Base-by-base conservation (phyloP, 2,113 vertebrate genomes). In the Cinclus mexicanus region DNA sequence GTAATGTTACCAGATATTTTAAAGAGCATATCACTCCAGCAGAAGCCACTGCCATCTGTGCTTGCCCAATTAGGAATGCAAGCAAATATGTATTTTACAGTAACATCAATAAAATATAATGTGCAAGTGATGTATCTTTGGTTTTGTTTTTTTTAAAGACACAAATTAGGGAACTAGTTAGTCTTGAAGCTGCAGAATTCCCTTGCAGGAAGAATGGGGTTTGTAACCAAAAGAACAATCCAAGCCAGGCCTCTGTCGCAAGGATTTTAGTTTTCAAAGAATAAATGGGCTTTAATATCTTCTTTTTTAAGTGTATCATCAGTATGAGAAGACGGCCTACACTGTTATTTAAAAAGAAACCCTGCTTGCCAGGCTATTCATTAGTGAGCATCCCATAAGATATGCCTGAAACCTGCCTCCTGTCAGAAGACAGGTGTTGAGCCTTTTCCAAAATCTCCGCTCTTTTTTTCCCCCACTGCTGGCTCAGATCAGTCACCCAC, bases 21-120 rank as follows among this genome's bases (percentile, higher is more conserved):
- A 93, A 96, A 97, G 88, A 97, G 64, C 1, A 21, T 72, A 88
- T 72, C 77, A 56, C 87, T 96, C 69, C 24, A 88, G 93, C 96
- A 97, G 96, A 96, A 95, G 96, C 95, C 94, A 60, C 67, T 79
- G 86, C 97, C 97, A 97, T 97, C 97, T 97, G 96, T 97, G 96
- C 97, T 97, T 96, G 91, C 92, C 95, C 96, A 97, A 97, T 97
- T 97, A 97, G 94, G 89, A 97, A 96, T 96, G 95, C 96, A 97
- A 97, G 97, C 95, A 97, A 96, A 97, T 97, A 96, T 96, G 96
- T 97, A 95, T 97, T 97, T 97, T 97, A 97, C 95, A 96, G 88
- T 96, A 97, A 97, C 95, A 97, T 97, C 95, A 97, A 96, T 97
- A 97, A 95, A 94, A 95, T 96, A 93, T 86, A 96, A 95, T 5